Percentiles rank a stretch among this genome's conserved stretches.
Conservation (phyloP, 2,113 vertebrate genomes). For the Bostrychus sinensis region DNA sequence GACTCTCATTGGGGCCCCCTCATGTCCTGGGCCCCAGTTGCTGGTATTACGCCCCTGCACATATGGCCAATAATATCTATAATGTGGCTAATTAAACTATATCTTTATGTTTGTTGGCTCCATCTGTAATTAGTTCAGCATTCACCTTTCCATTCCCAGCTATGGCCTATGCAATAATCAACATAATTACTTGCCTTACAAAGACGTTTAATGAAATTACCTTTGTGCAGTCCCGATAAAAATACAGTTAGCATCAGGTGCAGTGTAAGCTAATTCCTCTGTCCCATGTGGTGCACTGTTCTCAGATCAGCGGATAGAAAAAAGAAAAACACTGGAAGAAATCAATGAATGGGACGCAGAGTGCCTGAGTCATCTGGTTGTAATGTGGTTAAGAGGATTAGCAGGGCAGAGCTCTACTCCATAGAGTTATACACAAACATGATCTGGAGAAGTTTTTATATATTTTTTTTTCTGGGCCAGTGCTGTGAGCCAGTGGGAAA, state of each 20-base stretch:
- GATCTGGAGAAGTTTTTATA: neutral
- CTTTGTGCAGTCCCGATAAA: no score
- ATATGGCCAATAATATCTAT: no score
- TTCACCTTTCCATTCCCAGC: no score
- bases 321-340: neutral
- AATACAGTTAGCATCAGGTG: neutral
- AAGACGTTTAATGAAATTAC: no score
- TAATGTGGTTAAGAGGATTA: constrained; percentile 22
- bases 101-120: no score
- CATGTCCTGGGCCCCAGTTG: no score
- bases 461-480: neutral
- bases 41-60: no score
- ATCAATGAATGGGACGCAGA: neutral
- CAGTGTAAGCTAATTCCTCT: neutral
- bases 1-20: no score
- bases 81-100: no score
- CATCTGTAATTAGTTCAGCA: no score
- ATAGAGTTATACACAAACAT: neutral
- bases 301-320: no score
- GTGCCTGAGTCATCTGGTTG: constrained; percentile 10
- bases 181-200: neutral
- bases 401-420: neutral
- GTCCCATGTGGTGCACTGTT: no score
- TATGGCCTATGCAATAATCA: neutral
- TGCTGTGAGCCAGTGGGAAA: neutral